Conservation (phyloP, 2,113 vertebrate genomes). For the Dolichallabes microphthalmus region DNA sequence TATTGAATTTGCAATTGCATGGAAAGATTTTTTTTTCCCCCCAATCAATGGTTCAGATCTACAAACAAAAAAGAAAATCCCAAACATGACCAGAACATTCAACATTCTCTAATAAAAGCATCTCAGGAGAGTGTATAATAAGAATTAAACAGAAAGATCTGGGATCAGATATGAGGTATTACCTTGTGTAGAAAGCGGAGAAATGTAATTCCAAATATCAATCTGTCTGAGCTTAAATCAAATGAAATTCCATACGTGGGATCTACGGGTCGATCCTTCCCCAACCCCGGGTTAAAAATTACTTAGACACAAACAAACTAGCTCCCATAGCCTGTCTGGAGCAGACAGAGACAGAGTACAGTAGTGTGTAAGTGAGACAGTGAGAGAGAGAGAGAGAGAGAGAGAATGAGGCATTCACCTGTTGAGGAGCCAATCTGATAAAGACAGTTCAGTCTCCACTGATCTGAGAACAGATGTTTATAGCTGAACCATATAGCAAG, state of each 20-base stretch:
- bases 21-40: too few relatives aligned
- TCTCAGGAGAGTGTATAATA: neutral
- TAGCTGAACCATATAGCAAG: neutral
- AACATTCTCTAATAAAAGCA: neutral
- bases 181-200: conserved; percentile 23
- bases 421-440: conserved; percentile 38
- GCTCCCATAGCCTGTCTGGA: conserved; percentile 10
- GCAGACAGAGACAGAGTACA: neutral
- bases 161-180: conserved; percentile 1
- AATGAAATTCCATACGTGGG: neutral
- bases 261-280: neutral
- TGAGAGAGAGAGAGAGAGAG: neutral
- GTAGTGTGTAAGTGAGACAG: neutral
- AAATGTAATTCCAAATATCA: conserved; percentile 2
- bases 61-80: neutral
- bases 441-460: neutral
- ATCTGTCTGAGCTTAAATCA: neutral
- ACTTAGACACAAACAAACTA: conserved; percentile 20
- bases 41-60: neutral
- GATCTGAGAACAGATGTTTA: conserved; percentile 31
- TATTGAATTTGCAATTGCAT: neutral
- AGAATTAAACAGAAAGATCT: neutral
- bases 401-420: conserved; percentile 37
- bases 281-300: conserved; percentile 24
- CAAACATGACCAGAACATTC: neutral